Percentiles rank a stretch among this genome's conserved stretches.
Evolutionary conservation across 92 coral and sea anemone genomes (phyloP).

Genomic region (Blastomussa wellsi): DNA sequence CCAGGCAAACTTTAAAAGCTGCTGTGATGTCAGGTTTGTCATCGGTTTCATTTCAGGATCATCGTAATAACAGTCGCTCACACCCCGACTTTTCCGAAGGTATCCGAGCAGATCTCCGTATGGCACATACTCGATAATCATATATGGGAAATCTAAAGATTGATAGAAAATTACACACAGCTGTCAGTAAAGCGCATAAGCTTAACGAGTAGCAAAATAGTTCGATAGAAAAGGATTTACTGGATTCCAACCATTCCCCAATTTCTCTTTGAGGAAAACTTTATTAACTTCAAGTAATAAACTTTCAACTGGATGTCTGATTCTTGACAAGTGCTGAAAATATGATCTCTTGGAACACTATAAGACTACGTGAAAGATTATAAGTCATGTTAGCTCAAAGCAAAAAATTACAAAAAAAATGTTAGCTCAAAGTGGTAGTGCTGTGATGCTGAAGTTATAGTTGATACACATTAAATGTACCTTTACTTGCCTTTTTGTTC

Average conservation of each 20-base stretch:
- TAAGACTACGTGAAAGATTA: too few relatives aligned
- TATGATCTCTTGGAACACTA: too few relatives aligned
- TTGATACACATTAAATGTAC: background rate
- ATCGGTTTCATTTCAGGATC: constrained; percentile 45
- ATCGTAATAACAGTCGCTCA: constrained; percentile 52
- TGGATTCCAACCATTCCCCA: background rate
- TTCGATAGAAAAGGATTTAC: too few relatives aligned
- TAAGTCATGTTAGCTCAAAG: background rate
- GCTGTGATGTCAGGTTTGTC: constrained; percentile 46
- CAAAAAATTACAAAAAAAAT: too few relatives aligned
- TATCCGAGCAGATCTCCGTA: constrained; percentile 73
- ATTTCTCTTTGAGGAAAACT: background rate
- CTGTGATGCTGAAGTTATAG: background rate
- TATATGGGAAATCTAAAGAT: constrained; percentile 31
- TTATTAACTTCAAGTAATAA: too few relatives aligned
- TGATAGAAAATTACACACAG: background rate
- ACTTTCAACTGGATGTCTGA: too few relatives aligned
- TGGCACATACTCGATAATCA: constrained; percentile 63
- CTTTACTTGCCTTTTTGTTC: background rate
- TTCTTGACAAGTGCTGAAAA: too few relatives aligned
- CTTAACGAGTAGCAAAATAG: too few relatives aligned
- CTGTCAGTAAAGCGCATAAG: background rate
- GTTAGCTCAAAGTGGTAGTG: background rate
- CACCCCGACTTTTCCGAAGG: constrained; percentile 59
- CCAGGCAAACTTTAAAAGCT: constrained; percentile 57